These are phyloP conservation scores for Boulengerochromis microlepis DNA, from an alignment of 2,113 vertebrate genomes.

Conservation along the genomic window DNA sequence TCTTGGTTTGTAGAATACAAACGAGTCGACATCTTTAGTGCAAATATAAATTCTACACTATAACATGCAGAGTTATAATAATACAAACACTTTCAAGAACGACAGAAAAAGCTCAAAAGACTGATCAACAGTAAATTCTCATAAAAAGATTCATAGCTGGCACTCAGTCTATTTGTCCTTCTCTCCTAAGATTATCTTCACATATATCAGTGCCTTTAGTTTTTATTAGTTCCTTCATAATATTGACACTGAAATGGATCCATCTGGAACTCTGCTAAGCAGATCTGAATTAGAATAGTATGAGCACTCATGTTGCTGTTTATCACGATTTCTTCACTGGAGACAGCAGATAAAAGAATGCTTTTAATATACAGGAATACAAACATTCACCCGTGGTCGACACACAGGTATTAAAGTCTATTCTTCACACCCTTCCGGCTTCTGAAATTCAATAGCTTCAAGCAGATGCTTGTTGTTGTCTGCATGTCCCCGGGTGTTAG, in stretches of 20 bases:
- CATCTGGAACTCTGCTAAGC: background rate
- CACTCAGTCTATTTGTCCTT: background rate
- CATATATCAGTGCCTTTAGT: background rate
- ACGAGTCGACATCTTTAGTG: background rate
- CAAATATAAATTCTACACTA: background rate
- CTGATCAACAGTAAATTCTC: background rate
- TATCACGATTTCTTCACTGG: background rate
- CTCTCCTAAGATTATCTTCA: background rate
- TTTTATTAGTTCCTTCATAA: background rate
- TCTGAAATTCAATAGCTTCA: constrained; percentile 22
- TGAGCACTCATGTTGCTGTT: background rate
- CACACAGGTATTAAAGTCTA: background rate
- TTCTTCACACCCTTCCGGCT: background rate
- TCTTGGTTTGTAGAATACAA: background rate
- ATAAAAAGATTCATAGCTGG: background rate
- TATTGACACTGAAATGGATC: background rate
- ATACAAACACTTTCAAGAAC: background rate
- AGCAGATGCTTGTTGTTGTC: constrained; percentile 13
- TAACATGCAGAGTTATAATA: background rate
- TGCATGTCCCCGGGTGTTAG: background rate
- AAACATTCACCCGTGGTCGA: background rate
- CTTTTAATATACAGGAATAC: background rate
- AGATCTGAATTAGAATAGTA: background rate
- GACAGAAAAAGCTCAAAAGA: background rate
- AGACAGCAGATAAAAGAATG: background rate